Base-by-base conservation (phyloP, 2,888 invertebrate species). In the Erynnis tages region DNA sequence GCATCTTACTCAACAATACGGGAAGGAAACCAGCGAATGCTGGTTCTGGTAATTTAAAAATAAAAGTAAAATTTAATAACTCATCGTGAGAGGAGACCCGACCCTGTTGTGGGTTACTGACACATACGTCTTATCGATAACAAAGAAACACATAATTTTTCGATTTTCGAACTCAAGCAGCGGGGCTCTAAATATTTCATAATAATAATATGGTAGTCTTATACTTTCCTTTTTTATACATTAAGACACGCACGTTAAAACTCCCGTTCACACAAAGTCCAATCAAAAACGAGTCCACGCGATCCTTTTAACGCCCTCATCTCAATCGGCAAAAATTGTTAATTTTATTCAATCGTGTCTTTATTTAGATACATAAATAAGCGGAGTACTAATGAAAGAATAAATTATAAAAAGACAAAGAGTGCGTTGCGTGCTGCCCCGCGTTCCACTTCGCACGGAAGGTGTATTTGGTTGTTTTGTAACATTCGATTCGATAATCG, bases 401-500 rank as follows among this genome's bases (percentile, higher is more conserved):
- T 66, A 62, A 62, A 63, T 65, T 61, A 60, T 58, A 61, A 55
- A 55, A 58, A 54, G 55, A 60, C 54, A 53, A 59, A 53, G 55
- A 54, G 5, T 61, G 61, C 66, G 69, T 82, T 79, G 84, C 82
- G 84, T 83, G 85, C 71, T 68, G 73, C 66, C 63, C 62, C 63
- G 70, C 76, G 80, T 73, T 76, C 71, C 73, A 71, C 71, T 82
- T 78, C 72, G 75, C 83, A 79, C 82, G 79, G 75, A 71, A 73
- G 71, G 73, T 65, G 71, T 71, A 69, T 73, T 69, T 41, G 27
- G 63, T 67, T 65, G 71, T 74, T 76, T 75, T 73, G 66, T 64
- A 65, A 53, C 62, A 50, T 50, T 50, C 73, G 67, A 50, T 50
- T 50, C 73, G 67, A 76, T 79, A 76, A 81, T 79, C 77, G 73